These are phyloP conservation scores for Berghia stephanieae DNA, from an alignment of 1,140 invertebrate genomes.

Conservation along the genomic window DNA sequence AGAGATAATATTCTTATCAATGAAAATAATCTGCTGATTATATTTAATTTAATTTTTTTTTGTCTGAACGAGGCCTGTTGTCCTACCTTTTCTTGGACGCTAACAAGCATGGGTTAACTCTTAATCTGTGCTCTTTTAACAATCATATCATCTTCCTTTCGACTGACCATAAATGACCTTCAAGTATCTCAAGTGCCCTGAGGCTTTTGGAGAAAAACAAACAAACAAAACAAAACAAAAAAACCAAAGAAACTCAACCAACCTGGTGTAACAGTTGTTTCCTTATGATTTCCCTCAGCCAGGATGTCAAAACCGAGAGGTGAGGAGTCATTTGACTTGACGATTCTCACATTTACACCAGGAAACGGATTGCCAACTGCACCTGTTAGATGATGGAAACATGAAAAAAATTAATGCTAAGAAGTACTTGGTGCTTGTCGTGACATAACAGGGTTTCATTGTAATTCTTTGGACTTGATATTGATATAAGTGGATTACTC, in stretches of 20 bases:
- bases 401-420: slow-evolving; percentile 21
- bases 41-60: too few species aligned
- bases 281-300: slow-evolving; percentile 62
- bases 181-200: too few species aligned
- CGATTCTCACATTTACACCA: slow-evolving; percentile 75
- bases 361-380: slow-evolving; percentile 82
- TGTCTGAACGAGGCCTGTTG: too few species aligned
- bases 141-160: too few species aligned
- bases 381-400: slow-evolving; percentile 71
- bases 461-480: neutral
- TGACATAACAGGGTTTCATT: neutral
- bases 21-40: too few species aligned
- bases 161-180: too few species aligned
- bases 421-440: too few species aligned
- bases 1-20: too few species aligned
- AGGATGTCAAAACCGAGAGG: slow-evolving; percentile 64
- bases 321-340: slow-evolving; percentile 59
- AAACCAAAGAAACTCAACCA: neutral
- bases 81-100: too few species aligned
- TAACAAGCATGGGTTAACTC: too few species aligned
- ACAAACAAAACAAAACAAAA: neutral
- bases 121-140: too few species aligned
- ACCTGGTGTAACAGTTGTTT: slow-evolving; percentile 56
- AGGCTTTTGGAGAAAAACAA: too few species aligned
- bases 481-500: neutral